Percentiles rank a stretch among this genome's conserved stretches.
Conservation (phyloP, 2,888 invertebrate genomes). For the Acanthosoma haemorrhoidale region DNA sequence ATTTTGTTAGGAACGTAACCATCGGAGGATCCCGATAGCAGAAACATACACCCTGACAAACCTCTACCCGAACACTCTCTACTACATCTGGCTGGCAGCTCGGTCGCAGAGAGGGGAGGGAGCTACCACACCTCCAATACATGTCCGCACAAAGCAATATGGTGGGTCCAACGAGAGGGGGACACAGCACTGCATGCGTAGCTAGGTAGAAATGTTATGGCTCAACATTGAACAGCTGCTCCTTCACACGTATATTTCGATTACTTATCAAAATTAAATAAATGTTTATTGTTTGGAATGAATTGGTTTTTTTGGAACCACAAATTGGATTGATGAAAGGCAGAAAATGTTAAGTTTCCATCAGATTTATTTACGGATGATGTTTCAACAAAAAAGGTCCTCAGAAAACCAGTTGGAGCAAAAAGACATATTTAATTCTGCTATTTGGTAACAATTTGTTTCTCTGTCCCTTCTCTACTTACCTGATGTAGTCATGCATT, state of each 20-base stretch:
- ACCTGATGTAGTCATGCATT: too few species aligned
- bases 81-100: slow-evolving; percentile 95
- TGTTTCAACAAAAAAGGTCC: too few species aligned
- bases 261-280: neutral
- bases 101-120: slow-evolving; percentile 90
- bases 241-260: neutral
- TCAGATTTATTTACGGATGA: too few species aligned
- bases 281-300: neutral
- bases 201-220: slow-evolving; percentile 36
- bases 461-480: too few species aligned
- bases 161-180: slow-evolving; percentile 61
- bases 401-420: too few species aligned
- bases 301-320: neutral
- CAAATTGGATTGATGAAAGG: neutral
- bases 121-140: slow-evolving; percentile 88
- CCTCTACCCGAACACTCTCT: slow-evolving; percentile 90
- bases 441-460: too few species aligned
- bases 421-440: too few species aligned
- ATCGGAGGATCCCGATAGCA: slow-evolving; percentile 61
- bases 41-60: slow-evolving; percentile 83
- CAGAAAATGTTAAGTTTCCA: too few species aligned
- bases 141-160: slow-evolving; percentile 93
- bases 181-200: slow-evolving; percentile 29
- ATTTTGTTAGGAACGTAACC: slow-evolving; percentile 78
- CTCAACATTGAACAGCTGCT: slow-evolving; percentile 23